Percentiles rank a stretch among this genome's conserved stretches.
phyloP scores from a whole-genome alignment of 1,140 invertebrate genomes.

The Coptotermes formosanus region DNA sequence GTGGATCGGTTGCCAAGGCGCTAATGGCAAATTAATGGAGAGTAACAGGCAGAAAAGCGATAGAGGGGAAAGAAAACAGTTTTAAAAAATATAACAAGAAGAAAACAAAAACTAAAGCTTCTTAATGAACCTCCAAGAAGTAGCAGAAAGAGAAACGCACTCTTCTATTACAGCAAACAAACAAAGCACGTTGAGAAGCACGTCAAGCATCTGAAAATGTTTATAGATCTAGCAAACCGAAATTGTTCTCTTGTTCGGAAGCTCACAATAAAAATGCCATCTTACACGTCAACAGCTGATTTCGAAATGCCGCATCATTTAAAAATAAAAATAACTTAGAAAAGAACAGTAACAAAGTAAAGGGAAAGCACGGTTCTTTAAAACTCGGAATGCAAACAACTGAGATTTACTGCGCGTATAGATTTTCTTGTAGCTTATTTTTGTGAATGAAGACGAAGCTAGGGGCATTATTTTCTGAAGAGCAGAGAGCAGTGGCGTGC shows the following conservation, averaged over 20 bases:
- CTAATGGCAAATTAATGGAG: background rate
- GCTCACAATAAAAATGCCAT: conserved; percentile 2
- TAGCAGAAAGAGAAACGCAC: background rate
- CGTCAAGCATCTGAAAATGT: background rate
- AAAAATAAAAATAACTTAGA: background rate
- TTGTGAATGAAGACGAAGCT: background rate
- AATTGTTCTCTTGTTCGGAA: background rate
- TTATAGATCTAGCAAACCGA: background rate
- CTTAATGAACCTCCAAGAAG: background rate
- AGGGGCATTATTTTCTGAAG: background rate
- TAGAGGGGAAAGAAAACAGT: background rate
- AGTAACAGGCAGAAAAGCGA: background rate
- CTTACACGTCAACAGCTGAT: conserved; percentile 15
- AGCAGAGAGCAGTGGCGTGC: background rate
- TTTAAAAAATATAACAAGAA: background rate
- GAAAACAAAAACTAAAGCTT: background rate
- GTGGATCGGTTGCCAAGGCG: background rate
- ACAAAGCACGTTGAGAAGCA: background rate
- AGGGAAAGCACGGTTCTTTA: background rate
- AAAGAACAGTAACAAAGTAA: background rate
- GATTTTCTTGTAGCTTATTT: background rate
- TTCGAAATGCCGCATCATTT: background rate
- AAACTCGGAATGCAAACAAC: background rate
- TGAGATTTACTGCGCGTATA: background rate
- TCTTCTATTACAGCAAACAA: background rate